Base-by-base conservation (phyloP, 2,888 invertebrate species). In the Drosophila hamatofila region DNA sequence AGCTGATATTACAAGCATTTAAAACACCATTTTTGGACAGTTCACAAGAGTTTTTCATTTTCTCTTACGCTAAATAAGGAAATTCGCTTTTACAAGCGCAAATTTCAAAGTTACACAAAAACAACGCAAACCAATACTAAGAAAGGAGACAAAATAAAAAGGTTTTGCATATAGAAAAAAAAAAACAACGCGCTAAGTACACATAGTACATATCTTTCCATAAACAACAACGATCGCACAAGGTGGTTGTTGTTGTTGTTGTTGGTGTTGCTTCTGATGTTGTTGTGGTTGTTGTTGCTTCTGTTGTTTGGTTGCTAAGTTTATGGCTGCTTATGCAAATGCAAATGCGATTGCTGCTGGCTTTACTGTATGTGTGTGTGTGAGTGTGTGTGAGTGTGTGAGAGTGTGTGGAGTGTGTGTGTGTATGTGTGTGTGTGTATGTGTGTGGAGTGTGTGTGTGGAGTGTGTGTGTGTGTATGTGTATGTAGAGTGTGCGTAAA, bases 311-410 rank as follows among this genome's bases (percentile, higher is more conserved):
- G 33, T 63, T 77, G 75, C 59, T 67, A 59, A 68, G 72, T 83
- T 89, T 87, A 81, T 79, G 89, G 82, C 88, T 85, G 86, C 78
- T 88, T 89, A 89, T 84, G 85, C 83, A 83, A 89, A 85, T 85
- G 80, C 75, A 80, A 88, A 88, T 83, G 66, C 64, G 80, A 75
- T 54, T 59, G 56, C 59, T 52, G 75, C 74, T 49, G 65, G 67
- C 59, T 48, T 12, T 21, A 2, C 21, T 27, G 7, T 8, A 8
- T 41, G 18, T 41, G 18, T 18, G 18, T 9, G 30, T 11, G 30
- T 30, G 7, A n/a, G n/a, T 39, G n/a, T 39, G 39, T 72, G 67
- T 66, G 49, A 62, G 46, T 41, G 41, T 41, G 42, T 42, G 23
- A 7, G 44, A 7, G 23, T 21, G 9, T 9, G 46, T n/a, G n/a